Evolutionary conservation across 30 jellyfish, hydroid and myxozoan genomes (phyloP).

Genomic region (Aurelia aurita): DNA sequence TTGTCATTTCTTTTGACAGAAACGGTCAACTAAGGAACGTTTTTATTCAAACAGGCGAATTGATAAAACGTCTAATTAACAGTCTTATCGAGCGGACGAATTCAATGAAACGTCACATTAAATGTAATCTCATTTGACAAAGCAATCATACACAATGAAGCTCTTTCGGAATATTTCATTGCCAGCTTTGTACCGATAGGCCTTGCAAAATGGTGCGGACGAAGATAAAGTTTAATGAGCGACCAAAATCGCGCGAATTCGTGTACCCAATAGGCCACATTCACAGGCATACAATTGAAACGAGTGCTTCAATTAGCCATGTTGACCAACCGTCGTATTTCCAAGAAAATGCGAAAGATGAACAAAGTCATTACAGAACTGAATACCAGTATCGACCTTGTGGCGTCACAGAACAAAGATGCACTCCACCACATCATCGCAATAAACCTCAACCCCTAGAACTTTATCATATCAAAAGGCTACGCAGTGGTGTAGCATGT

Average conservation of each 20-base stretch:
- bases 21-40: too few species aligned
- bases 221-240: neutral
- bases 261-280: slow-evolving; percentile 63
- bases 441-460: slow-evolving; percentile 67
- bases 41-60: too few species aligned
- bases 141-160: too few species aligned
- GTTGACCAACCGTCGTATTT: slow-evolving; percentile 41
- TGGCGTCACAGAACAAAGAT: slow-evolving; percentile 8
- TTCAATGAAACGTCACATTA: too few species aligned
- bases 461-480: slow-evolving; percentile 53
- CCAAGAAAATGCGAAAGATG: slow-evolving; percentile 19
- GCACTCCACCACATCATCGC: slow-evolving; percentile 69
- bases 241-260: slow-evolving; percentile 48
- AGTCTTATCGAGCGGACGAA: too few species aligned
- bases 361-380: slow-evolving; percentile 54
- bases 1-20: too few species aligned
- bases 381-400: slow-evolving; percentile 18
- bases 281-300: slow-evolving; percentile 31
- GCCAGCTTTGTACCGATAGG: too few species aligned
- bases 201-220: too few species aligned
- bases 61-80: too few species aligned
- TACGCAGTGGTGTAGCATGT: slow-evolving; percentile 67
- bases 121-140: too few species aligned
- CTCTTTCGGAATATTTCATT: too few species aligned
- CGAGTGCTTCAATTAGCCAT: slow-evolving; percentile 64